phyloP scores from a whole-genome alignment of 2,888 invertebrate species.

The Platycheirus albimanus region DNA sequence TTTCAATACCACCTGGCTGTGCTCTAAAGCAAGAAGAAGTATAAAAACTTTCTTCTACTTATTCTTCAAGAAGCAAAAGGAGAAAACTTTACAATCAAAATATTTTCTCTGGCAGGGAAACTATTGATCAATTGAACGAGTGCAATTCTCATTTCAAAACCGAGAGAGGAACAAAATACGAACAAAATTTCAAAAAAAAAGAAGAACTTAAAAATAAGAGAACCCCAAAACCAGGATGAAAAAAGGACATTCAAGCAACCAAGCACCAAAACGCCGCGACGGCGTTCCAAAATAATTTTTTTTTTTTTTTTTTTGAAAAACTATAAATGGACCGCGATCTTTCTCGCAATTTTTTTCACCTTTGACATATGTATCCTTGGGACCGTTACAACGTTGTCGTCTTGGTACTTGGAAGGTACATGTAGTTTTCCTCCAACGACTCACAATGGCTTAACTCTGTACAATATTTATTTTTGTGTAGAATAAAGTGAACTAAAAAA shows the following conservation, averaged over 20 bases:
- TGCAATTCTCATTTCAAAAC: conserved; percentile 36
- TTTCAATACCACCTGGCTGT: conserved; percentile 57
- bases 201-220: not conserved
- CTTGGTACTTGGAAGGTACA: not conserved
- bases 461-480: conserved; percentile 27
- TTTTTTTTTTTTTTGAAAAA: conserved; percentile 25
- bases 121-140: conserved; percentile 68
- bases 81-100: conserved; percentile 69
- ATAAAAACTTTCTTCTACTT: conserved; percentile 40
- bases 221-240: too few species aligned
- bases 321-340: conserved; percentile 70
- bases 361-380: conserved; percentile 57
- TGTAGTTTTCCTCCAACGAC: not conserved
- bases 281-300: conserved; percentile 26
- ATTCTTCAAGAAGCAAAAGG: not conserved
- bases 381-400: conserved; percentile 24
- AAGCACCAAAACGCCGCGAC: conserved; percentile 23
- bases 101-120: conserved; percentile 58
- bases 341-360: conserved; percentile 53
- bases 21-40: conserved; percentile 6
- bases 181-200: conserved; percentile 1
- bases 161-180: conserved; percentile 3
- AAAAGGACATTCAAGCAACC: conserved; percentile 67
- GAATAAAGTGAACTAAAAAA: conserved; percentile 51
- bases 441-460: conserved; percentile 32